Evolutionary conservation across 2,113 vertebrate species (phyloP), one percentile per base, ranked within the genome.

Genomic region (Macquaria ambigua): DNA sequence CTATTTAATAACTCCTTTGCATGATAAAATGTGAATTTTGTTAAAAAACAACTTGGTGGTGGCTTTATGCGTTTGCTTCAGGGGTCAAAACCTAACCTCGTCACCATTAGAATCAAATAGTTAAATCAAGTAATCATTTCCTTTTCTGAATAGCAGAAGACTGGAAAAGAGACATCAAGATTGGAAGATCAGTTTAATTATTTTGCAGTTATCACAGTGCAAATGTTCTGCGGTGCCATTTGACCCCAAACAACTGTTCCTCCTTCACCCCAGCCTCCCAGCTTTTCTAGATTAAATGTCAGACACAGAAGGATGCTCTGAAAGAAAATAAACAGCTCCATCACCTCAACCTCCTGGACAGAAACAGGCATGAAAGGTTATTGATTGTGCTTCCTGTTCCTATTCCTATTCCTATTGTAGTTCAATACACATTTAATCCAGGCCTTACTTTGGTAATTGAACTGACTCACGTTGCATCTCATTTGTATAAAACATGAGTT

Each of bases 181-280:
- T 11, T 68, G 15, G 5, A 25, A 15, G 6, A 41, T 48, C 0
- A 8, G 41, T n/a, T 8, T 6, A 1, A 43, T 68, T 5, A 11
- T 53, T n/a, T 16, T 41, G 48, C 4, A 25, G 11, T 55, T 61
- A 56, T 74, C 12, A 16, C 34, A 43, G 8, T 3, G 2, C 8
- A 43, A 31, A 61, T 75, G 43, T 72, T 63, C 37, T 63, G 15
- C 2, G 50, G 23, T 34, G n/a, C 56, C 63, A 31, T 74, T 80
- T 87, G 79, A 89, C 78, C 81, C 63, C 58, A 70, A 25, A 81
- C 68, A 67, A 77, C 58, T 77, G 70, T 52, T 79, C 34, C 39
- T 8, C 34, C 68, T 31, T 46, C 18, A 74, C 68, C 46, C n/a
- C 53, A 41, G 53, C 23, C 63, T 84, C 20, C 8, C 28, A 20